Percentiles rank a stretch among this genome's conserved stretches.
Evolutionary conservation across 2,113 vertebrate genomes (phyloP).

Genomic region (Condylura cristata): DNA sequence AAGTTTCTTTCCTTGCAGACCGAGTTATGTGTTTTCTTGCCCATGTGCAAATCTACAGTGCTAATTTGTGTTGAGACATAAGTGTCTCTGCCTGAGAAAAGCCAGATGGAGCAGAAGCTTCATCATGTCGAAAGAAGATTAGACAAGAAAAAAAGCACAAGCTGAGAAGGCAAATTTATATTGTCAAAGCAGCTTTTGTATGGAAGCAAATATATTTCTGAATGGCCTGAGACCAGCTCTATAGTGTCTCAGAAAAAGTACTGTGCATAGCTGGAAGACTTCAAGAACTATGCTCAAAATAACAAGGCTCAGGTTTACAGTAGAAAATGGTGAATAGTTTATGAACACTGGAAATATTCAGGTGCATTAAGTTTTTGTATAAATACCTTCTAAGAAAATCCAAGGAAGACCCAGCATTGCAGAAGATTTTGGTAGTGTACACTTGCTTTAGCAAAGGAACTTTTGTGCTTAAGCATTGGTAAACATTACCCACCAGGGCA

Average conservation of each 20-base stretch:
- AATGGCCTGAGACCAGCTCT: background rate
- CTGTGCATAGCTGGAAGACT: background rate
- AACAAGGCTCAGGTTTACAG: background rate
- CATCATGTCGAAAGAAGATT: background rate
- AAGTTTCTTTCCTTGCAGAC: background rate
- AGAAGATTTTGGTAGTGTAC: background rate
- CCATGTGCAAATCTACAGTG: background rate
- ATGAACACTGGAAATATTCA: background rate
- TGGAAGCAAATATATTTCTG: background rate
- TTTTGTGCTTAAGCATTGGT: background rate
- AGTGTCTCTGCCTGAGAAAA: background rate
- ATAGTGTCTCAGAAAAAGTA: background rate
- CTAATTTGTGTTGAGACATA: constrained; percentile 9
- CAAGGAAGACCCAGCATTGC: background rate
- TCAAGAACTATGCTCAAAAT: background rate
- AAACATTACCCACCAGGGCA: background rate
- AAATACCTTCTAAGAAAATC: background rate
- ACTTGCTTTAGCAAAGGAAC: background rate
- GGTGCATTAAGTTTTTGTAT: background rate
- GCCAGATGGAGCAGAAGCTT: constrained; percentile 45
- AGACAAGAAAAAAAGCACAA: background rate
- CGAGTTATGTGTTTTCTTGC: background rate
- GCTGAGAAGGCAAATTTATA: constrained; percentile 25
- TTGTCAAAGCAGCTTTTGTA: background rate
- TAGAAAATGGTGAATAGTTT: background rate